These are phyloP conservation scores for Bos javanicus DNA, from an alignment of 2,113 vertebrate genomes.

Conservation along the genomic window DNA sequence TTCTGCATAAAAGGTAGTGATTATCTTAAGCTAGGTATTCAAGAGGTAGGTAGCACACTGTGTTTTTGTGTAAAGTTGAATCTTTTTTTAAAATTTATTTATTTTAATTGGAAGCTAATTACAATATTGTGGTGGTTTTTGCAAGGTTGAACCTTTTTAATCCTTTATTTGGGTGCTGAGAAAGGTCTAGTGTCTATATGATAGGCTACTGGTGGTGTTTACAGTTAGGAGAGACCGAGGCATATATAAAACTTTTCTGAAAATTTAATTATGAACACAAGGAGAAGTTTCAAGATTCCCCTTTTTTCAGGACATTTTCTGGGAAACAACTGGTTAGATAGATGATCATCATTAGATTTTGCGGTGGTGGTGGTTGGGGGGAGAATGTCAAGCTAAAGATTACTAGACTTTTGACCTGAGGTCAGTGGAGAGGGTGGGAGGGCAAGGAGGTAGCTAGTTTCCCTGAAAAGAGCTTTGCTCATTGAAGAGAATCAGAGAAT, in stretches of 20 bases:
- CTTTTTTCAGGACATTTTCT: neutral
- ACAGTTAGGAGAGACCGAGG: neutral
- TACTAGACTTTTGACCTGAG: neutral
- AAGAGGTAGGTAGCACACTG: neutral
- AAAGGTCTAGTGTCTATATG: neutral
- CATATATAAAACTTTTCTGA: neutral
- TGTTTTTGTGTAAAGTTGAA: neutral
- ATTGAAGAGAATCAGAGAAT: neutral
- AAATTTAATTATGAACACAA: conserved; percentile 1
- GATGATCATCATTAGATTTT: neutral
- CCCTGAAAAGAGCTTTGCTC: neutral
- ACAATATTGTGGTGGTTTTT: neutral
- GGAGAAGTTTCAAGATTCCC: neutral
- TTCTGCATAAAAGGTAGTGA: neutral
- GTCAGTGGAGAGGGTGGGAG: neutral
- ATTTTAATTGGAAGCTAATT: neutral
- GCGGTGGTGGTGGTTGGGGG: neutral
- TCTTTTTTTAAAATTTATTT: neutral
- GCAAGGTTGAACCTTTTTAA: neutral
- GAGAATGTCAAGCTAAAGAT: neutral
- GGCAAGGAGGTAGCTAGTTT: neutral
- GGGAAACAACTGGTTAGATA: neutral
- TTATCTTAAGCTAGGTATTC: conserved; percentile 11
- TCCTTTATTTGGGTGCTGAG: neutral
- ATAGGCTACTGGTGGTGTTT: neutral